These are phyloP conservation scores for Stichodactyla mertensii DNA, from an alignment of 64 coral and sea anemone genomes.

Conservation along the genomic window DNA sequence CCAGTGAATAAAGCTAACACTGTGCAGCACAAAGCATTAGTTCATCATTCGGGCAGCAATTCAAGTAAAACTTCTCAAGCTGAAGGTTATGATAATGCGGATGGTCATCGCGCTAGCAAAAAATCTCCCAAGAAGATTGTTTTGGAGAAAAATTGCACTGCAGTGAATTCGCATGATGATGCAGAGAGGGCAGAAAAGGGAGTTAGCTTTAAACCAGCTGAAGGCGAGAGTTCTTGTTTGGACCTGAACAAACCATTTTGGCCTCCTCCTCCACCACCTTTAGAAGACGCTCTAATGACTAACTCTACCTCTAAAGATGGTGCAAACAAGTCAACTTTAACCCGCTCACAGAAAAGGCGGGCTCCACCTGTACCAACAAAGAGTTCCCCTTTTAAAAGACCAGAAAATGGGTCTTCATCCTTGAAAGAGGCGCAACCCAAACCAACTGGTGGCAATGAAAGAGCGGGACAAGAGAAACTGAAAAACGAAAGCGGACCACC, in stretches of 20 bases:
- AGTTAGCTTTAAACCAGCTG: background rate
- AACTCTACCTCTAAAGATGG: background rate
- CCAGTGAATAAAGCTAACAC: background rate
- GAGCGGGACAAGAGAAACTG: background rate
- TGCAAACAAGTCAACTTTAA: background rate
- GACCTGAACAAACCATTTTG: background rate
- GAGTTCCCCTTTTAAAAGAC: background rate
- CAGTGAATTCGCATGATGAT: background rate
- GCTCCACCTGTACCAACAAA: slow-evolving; percentile 7
- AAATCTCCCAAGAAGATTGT: background rate
- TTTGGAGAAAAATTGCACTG: background rate
- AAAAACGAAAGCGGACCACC: background rate
- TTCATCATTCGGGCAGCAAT: background rate
- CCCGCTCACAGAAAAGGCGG: background rate
- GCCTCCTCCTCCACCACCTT: slow-evolving; percentile 24
- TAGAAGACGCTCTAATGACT: slow-evolving; percentile 22
- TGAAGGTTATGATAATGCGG: background rate
- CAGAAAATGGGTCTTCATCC: background rate
- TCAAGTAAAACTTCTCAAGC: background rate
- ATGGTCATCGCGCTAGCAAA: background rate
- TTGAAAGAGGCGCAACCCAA: background rate
- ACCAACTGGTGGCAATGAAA: background rate
- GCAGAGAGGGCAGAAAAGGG: too few relatives aligned
- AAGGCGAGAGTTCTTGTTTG: background rate
- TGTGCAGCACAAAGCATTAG: background rate